Percentiles rank a stretch among this genome's conserved stretches.
Evolutionary conservation across 2,113 vertebrate genomes (phyloP).

Genomic region (Labeo rohita): DNA sequence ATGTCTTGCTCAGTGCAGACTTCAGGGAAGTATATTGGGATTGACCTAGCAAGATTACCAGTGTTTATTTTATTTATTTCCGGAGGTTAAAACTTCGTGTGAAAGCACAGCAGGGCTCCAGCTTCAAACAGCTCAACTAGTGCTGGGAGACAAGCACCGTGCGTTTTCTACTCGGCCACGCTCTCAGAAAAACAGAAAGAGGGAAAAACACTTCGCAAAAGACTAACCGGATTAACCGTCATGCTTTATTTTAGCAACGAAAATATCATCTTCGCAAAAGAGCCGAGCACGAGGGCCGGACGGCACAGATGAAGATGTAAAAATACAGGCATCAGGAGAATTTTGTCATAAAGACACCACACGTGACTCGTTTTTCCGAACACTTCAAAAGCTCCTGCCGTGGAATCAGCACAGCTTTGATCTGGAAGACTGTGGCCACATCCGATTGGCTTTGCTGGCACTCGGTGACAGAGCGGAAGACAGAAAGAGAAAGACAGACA

Average conservation of each 20-base stretch:
- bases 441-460: slow-evolving; percentile 37
- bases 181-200: not conserved
- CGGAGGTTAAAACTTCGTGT: not conserved
- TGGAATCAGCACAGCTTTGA: slow-evolving; percentile 37
- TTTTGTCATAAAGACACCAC: slow-evolving; percentile 21
- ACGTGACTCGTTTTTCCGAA: slow-evolving; percentile 2
- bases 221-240: slow-evolving; percentile 11
- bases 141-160: not conserved
- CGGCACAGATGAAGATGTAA: slow-evolving; percentile 37
- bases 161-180: not conserved
- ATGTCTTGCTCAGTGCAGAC: not conserved
- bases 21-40: not conserved
- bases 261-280: slow-evolving; percentile 22
- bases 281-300: not conserved
- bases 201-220: not conserved
- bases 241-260: not conserved
- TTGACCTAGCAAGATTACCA: not conserved
- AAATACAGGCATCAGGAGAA: slow-evolving; percentile 39
- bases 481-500: slow-evolving; percentile 5
- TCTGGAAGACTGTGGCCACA: slow-evolving; percentile 11
- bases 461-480: not conserved
- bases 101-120: slow-evolving; percentile 20
- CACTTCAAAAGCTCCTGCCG: slow-evolving; percentile 37
- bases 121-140: slow-evolving; percentile 19
- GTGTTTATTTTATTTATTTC: not conserved